Evolutionary conservation across 2,797 vertebrate species (phyloP).

Genomic region (Heteromormyrus szaboi): DNA sequence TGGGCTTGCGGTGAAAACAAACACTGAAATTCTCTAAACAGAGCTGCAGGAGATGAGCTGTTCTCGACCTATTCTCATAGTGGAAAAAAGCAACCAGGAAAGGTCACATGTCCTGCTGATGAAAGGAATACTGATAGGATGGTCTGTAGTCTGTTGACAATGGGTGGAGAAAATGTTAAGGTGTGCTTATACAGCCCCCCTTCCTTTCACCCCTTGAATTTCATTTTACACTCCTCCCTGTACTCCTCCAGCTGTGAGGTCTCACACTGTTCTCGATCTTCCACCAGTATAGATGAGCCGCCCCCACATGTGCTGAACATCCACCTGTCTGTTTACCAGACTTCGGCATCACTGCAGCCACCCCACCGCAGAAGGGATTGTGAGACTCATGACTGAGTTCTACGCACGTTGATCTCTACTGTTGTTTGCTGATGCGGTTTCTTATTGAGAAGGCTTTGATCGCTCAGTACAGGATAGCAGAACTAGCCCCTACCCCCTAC

Average conservation of each 20-base stretch:
- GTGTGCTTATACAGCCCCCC: not conserved
- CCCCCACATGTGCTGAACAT: not conserved
- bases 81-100: not conserved
- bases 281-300: not conserved
- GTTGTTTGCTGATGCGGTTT: not conserved
- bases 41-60: not conserved
- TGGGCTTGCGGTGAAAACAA: not conserved
- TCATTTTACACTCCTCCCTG: not conserved
- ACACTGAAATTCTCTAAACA: slow-evolving; percentile 4
- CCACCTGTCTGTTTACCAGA: not conserved
- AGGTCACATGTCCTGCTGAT: not conserved
- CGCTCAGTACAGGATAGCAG: not conserved
- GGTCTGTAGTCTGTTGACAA: not conserved
- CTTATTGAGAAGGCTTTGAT: not conserved
- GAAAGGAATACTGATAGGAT: not conserved
- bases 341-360: not conserved
- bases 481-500: not conserved
- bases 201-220: not conserved
- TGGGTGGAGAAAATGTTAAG: not conserved
- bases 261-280: not conserved
- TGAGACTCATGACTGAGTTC: not conserved
- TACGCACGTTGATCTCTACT: not conserved
- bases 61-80: not conserved
- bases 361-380: not conserved
- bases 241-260: not conserved